Evolutionary conservation across 2,888 invertebrate genomes (phyloP), one percentile per base, ranked within the genome.

Genomic region (Oscheius sp.): DNA sequence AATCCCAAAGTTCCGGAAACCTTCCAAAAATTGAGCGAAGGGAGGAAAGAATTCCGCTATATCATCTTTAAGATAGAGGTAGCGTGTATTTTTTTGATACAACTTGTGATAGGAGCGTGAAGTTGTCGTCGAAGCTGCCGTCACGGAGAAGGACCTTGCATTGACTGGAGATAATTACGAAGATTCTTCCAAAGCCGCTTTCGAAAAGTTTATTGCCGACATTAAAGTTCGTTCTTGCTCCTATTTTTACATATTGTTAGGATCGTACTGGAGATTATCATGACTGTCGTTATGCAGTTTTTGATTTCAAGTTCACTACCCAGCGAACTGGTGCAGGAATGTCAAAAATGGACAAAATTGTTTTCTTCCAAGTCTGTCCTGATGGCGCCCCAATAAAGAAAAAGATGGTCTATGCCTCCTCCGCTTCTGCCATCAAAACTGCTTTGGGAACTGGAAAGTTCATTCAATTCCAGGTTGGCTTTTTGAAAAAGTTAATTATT

Each of bases 321-420:
- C 76, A 73, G 20, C 84, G 87, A 63, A 95, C 95, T 89, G 95
- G 95, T 88, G 95, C 95, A 86, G 94, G 95, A 82, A 95, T 94
- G 88, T 90, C 90, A 82, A 95, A 95, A 91, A 95, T 95, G 92
- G 95, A 96, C 89, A 96, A 96, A 89, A 90, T 96, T 85, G 94
- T 96, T 91, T 92, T 96, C 88, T 94, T 96, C 93, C 94, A 94
- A 88, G 95, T 95, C 88, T 95, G 96, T 91, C 96, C 96, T 52
- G 96, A 97, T 90, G 93, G 93, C 88, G 95, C 97, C 86, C 94
- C 94, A 90, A 91, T 92, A 82, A 91, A 91, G 89, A 91, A 91
- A 90, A 92, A 91, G 90, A 92, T 92, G 92, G 89, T 92, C 87
- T 92, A 92, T 89, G 91, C 91, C 88, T 95, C 95, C 91, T 96